Conservation (phyloP, 2,797 vertebrate species). For the Oreonectes daqikongensis region DNA sequence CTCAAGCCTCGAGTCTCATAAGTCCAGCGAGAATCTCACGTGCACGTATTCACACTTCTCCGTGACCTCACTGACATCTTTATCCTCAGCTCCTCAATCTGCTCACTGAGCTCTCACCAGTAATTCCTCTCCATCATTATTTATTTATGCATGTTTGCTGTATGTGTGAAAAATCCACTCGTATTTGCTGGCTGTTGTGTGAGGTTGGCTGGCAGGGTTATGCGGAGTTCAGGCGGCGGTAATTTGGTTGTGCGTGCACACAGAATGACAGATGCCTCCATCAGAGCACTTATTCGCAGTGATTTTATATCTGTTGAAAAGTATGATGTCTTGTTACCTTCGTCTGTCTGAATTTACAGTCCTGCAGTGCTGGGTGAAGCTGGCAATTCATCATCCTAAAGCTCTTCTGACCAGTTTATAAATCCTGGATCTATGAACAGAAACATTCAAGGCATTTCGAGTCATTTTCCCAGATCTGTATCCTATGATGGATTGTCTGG, state of each 20-base stretch:
- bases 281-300: slow-evolving; percentile 28
- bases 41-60: slow-evolving; percentile 64
- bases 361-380: slow-evolving; percentile 20
- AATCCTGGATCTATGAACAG: slow-evolving; percentile 18
- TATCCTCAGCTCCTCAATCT: slow-evolving; percentile 4
- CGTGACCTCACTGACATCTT: slow-evolving; percentile 57
- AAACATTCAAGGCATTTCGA: slow-evolving; percentile 24
- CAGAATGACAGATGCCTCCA: not conserved
- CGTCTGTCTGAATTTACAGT: slow-evolving; percentile 29
- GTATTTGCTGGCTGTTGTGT: slow-evolving; percentile 27
- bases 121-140: slow-evolving; percentile 36
- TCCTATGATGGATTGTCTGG: not conserved
- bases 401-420: not conserved
- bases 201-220: slow-evolving; percentile 59
- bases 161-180: slow-evolving; percentile 10
- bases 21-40: slow-evolving; percentile 64
- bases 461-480: not conserved
- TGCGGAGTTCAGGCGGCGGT: slow-evolving; percentile 59
- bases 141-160: not conserved
- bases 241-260: not conserved
- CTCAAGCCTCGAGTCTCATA: slow-evolving; percentile 53
- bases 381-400: slow-evolving; percentile 9
- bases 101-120: slow-evolving; percentile 10
- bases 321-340: slow-evolving; percentile 1
- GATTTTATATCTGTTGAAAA: slow-evolving; percentile 43